A percentile compares a stretch with the other conserved stretches of the same genome.
Conservation (phyloP, 2,113 vertebrate species). For the Pseudopipra pipra region DNA sequence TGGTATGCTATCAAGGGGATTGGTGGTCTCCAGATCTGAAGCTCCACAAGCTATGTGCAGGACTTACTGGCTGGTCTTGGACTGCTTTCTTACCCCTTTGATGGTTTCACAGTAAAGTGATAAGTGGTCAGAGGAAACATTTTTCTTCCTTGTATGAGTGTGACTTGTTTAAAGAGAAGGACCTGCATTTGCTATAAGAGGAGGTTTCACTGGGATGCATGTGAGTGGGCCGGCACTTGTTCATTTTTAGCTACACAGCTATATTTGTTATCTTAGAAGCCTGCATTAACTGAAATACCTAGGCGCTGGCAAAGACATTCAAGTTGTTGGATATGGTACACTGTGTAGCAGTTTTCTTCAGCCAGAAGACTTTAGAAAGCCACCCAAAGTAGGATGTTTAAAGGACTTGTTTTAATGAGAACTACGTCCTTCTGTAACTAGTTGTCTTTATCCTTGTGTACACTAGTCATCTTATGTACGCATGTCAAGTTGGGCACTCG, state of each 20-base stretch:
- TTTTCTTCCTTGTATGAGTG: background rate
- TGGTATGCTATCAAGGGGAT: background rate
- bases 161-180: background rate
- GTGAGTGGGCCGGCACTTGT: background rate
- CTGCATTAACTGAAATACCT: background rate
- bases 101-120: background rate
- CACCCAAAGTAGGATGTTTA: background rate
- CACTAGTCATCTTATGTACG: accelerated
- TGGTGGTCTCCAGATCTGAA: background rate
- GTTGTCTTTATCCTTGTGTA: background rate
- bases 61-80: background rate
- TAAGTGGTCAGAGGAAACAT: background rate
- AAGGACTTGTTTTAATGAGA: background rate
- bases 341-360: background rate
- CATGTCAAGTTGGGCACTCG: background rate
- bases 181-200: background rate
- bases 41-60: background rate
- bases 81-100: background rate
- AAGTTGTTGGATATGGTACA: background rate
- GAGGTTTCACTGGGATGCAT: background rate
- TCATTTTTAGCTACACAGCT: background rate
- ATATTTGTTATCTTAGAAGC: background rate
- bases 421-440: background rate
- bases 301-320: background rate
- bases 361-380: background rate